Base-by-base conservation (phyloP, 2,888 invertebrate species). In the Acanthosoma haemorrhoidale region DNA sequence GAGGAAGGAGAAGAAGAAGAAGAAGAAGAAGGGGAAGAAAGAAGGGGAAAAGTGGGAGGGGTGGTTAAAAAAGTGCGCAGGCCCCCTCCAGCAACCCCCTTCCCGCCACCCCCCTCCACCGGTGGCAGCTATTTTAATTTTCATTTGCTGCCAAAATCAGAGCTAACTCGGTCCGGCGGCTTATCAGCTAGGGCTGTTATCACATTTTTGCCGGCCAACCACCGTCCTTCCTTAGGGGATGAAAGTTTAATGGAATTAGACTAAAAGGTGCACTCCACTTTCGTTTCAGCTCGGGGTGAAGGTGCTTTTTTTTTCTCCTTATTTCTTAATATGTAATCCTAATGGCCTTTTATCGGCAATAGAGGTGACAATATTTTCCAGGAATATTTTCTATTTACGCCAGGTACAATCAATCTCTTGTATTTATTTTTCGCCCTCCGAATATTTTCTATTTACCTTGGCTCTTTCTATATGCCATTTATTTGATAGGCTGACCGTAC, bases 21-120 rank as follows among this genome's bases (percentile, higher is more conserved):
- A 64, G 39, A 21, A 61, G 69, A 69, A 68, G 63, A 39, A 73
- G 68, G 38, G 43, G 51, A 67, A 68, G 39, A 38, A 69, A 63
- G 69, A 61, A 51, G 63, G 70, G 67, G 67, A 66, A 70, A 41
- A 43, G 32, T 68, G 29, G 61, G 32, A 43, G 43, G 57, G 51
- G 70, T 32, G 34, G 38, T 36, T 63, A 57, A 64, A 70, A 64
- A 63, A 64, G 34, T 70, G 68, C 68, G 68, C 68, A 71, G 60
- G 43, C 59, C 25, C 58, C 39, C 41, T 58, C 25, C 59, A 18
- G 31, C 66, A 57, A 34, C 39, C 51, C 34, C 51, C 29, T 0
- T 29, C 36, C 41, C 36, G n/a, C 21, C 31, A 36, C 18, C 18
- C 60, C 18, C 36, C 38, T 32, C 31, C n/a, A 39, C 11, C 8